phyloP scores from a whole-genome alignment of 1,140 invertebrate genomes.

The Hestina assimilis region DNA sequence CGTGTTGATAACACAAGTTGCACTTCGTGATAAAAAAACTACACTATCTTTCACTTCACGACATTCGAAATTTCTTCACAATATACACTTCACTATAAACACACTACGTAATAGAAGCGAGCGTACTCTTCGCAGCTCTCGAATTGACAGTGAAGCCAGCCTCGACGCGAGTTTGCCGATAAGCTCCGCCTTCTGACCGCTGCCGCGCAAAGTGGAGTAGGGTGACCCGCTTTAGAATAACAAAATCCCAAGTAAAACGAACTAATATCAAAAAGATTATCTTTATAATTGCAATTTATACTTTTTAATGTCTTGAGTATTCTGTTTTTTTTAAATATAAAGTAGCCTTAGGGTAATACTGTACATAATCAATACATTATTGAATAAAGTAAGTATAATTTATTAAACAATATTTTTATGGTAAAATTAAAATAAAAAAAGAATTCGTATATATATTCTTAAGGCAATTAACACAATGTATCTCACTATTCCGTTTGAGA shows the following conservation, averaged over 20 bases:
- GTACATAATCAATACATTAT: no score
- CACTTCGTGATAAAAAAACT: slow-evolving; percentile 60
- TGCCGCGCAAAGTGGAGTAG: slow-evolving; percentile 77
- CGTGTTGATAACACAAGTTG: slow-evolving; percentile 61
- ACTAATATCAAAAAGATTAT: neutral
- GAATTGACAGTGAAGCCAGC: slow-evolving; percentile 77
- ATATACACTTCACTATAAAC: slow-evolving; percentile 77
- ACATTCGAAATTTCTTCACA: slow-evolving; percentile 75
- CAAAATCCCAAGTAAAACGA: slow-evolving; percentile 18
- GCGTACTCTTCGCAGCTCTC: slow-evolving; percentile 76
- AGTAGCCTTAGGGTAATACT: no score
- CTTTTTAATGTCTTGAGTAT: no score
- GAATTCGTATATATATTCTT: no score
- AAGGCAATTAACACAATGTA: no score
- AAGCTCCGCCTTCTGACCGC: slow-evolving; percentile 78
- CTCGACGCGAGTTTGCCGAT: slow-evolving; percentile 77
- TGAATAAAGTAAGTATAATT: no score
- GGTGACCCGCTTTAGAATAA: slow-evolving; percentile 37
- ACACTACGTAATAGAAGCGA: slow-evolving; percentile 77
- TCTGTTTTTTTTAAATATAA: no score
- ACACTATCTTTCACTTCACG: slow-evolving; percentile 75
- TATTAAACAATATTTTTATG: no score
- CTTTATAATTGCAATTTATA: no score
- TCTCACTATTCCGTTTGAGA: no score
- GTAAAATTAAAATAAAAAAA: no score